A percentile compares a stretch with the other conserved stretches of the same genome.
phyloP scores from a whole-genome alignment of 2,888 invertebrate species.

The Oscheius sp. region DNA sequence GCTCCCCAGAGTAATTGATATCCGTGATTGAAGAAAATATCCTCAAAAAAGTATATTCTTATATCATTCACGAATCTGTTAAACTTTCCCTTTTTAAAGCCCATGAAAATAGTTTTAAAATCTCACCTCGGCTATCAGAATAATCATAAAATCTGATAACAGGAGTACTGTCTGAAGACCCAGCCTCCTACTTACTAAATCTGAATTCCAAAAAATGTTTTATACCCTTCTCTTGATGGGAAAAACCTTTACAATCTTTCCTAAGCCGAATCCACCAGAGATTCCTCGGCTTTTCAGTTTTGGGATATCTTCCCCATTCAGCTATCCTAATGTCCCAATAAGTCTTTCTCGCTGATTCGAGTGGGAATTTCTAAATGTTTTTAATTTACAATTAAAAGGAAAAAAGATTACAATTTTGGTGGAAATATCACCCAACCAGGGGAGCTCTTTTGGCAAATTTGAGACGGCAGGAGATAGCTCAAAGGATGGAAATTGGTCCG shows the following conservation, averaged over 20 bases:
- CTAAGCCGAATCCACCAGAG: not conserved
- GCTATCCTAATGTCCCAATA: not conserved
- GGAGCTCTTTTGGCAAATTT: too few relatives aligned
- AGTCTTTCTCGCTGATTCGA: not conserved
- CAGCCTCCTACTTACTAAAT: not conserved
- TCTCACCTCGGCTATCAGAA: not conserved
- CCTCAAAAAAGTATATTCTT: not conserved
- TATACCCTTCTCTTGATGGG: not conserved
- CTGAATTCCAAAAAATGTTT: not conserved
- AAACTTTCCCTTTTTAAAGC: not conserved
- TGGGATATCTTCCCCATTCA: not conserved
- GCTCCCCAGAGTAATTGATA: not conserved
- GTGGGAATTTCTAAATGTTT: not conserved
- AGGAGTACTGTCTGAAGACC: not conserved
- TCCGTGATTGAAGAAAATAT: not conserved
- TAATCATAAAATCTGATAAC: not conserved
- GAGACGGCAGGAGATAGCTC: too few relatives aligned
- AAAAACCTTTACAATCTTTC: not conserved
- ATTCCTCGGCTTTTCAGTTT: not conserved
- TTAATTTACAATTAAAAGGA: not conserved
- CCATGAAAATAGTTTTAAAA: not conserved
- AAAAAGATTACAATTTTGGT: not conserved
- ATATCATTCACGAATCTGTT: not conserved
- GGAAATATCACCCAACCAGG: not conserved
- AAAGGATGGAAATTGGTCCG: conserved; percentile 15